Base-by-base conservation (phyloP, 1,140 invertebrate genomes). In the Philopotamus ludificatus region DNA sequence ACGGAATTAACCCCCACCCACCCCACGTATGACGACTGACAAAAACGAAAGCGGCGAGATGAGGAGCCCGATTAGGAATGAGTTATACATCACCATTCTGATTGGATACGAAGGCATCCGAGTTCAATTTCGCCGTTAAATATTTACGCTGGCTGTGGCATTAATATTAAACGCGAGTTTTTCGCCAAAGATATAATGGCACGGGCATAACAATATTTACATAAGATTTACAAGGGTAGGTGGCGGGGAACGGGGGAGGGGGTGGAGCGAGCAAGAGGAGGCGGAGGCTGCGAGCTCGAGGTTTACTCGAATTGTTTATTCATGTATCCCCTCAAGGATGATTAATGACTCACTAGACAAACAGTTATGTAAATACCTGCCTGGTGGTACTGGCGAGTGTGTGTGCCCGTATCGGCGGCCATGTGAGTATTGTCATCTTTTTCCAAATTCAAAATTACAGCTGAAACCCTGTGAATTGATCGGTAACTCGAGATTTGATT, bases 341-440 rank as follows among this genome's bases (percentile, higher is more conserved):
- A 66, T 66, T 66, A 66, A 66, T 62, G 65, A 66, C 58, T 61
- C 41, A 50, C 58, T 66, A 66, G 65, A 66, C 50, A 66, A 66
- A 66, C 65, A 66, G 49, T 66, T 61, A 53, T 51, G 58, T 47
- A 66, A 66, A 66, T 61, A 66, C 45, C n/a, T 22, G 20, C 42
- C 18, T n/a, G 25, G 44, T 18, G 7, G 8, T 2, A 15, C 26
- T 58, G 12, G 26, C 20, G 16, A 4, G 41, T 41, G 15, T 53
- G 8, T 3, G 2, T 20, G 3, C 47, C 23, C 47, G 34, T 8
- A n/a, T 55, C 21, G 21, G 15, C 42, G 34, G 7, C 34, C 34
- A n/a, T 18, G 3, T 15, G n/a, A 15, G 3, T 44, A 2, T 44
- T 44, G 3, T 12, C 3, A 12, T 44, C 20, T 39, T 39, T n/a